Evolutionary conservation across 2,797 vertebrate genomes (phyloP).

Genomic region (Helostoma temminkii): DNA sequence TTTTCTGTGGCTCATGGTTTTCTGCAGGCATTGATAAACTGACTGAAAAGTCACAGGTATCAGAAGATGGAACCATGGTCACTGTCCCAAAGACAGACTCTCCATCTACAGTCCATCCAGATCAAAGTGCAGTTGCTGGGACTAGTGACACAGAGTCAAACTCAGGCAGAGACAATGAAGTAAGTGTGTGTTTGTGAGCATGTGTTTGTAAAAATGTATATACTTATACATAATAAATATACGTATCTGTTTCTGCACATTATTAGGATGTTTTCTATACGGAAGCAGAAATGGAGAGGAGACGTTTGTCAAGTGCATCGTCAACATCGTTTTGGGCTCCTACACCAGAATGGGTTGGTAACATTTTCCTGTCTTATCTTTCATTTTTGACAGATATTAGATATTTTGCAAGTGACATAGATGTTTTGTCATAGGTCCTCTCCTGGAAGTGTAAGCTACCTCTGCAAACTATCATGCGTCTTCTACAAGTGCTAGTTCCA

Average conservation of each 20-base stretch:
- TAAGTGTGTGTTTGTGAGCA: conserved; percentile 41
- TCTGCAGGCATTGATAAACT: conserved; percentile 94
- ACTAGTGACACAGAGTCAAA: conserved; percentile 86
- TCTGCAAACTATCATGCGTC: conserved; percentile 97
- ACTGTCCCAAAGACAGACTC: conserved; percentile 85
- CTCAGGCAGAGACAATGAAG: conserved; percentile 85
- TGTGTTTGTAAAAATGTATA: neutral
- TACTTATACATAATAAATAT: neutral
- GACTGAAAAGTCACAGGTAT: conserved; percentile 97
- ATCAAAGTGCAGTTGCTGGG: conserved; percentile 73
- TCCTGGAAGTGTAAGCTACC: conserved; percentile 98
- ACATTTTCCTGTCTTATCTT: neutral
- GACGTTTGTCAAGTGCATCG: conserved; percentile 88
- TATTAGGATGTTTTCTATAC: conserved; percentile 89
- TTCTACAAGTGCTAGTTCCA: conserved; percentile 96
- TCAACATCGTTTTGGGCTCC: conserved; percentile 89
- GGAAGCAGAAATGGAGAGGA: conserved; percentile 86
- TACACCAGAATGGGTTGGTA: conserved; percentile 93
- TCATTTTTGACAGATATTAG: neutral
- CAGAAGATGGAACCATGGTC: conserved; percentile 95
- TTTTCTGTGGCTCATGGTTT: neutral
- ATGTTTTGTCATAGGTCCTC: conserved; percentile 82
- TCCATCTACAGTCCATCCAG: conserved; percentile 66
- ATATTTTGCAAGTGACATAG: neutral
- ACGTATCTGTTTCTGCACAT: conserved; percentile 10